These are phyloP conservation scores for Poecilobothrus nobilitatus DNA, from an alignment of 2,888 invertebrate genomes.

Conservation along the genomic window DNA sequence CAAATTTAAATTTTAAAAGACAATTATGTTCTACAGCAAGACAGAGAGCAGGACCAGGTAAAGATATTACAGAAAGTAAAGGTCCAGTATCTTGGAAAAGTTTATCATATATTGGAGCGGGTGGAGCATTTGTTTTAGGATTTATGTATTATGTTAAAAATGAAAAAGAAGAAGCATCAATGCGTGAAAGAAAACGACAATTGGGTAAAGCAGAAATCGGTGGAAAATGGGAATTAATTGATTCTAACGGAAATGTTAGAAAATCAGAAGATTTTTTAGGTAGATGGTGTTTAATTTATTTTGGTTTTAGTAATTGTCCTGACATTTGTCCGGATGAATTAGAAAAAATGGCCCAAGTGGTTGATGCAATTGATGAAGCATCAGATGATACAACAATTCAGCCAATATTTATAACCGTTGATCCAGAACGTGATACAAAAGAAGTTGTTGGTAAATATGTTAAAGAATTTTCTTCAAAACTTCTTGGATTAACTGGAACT, in stretches of 20 bases:
- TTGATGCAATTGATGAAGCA: slow-evolving; percentile 59
- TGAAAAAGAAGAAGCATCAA: slow-evolving; percentile 65
- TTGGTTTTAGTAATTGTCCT: slow-evolving; percentile 99
- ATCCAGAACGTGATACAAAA: slow-evolving; percentile 84
- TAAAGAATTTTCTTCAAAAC: slow-evolving; percentile 84
- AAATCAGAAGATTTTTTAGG: slow-evolving; percentile 83
- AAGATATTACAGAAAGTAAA: slow-evolving; percentile 38
- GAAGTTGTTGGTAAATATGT: slow-evolving; percentile 79
- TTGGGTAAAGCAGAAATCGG: slow-evolving; percentile 91
- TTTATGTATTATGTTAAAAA: slow-evolving; percentile 67
- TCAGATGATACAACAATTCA: slow-evolving; percentile 51
- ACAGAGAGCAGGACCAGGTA: neutral
- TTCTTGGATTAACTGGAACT: slow-evolving; percentile 87
- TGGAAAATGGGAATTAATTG: slow-evolving; percentile 79
- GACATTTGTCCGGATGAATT: slow-evolving; percentile 99
- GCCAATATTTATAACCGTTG: slow-evolving; percentile 94
- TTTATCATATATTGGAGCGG: slow-evolving; percentile 54
- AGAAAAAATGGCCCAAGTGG: slow-evolving; percentile 84
- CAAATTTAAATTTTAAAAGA: neutral
- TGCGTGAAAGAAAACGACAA: slow-evolving; percentile 66
- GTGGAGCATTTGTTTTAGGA: slow-evolving; percentile 52
- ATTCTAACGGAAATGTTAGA: slow-evolving; percentile 57
- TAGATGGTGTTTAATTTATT: slow-evolving; percentile 93
- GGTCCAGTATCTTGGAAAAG: slow-evolving; percentile 78
- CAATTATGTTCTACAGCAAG: neutral